Base-by-base conservation (phyloP, 2,888 invertebrate species). In the Hydraecia micacea region DNA sequence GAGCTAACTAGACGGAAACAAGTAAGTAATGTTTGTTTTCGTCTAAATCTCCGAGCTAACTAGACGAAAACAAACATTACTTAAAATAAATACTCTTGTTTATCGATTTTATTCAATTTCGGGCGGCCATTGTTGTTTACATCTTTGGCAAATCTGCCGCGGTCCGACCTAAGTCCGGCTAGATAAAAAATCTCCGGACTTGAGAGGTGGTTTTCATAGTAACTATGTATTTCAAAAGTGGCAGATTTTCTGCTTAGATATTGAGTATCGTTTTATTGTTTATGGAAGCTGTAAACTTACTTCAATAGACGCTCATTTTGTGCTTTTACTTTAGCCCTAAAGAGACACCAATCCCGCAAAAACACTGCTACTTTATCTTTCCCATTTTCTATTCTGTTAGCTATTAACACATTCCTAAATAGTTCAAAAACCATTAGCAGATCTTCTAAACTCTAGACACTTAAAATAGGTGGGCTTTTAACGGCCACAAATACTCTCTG, bases 141-240 rank as follows among this genome's bases (percentile, higher is more conserved):
- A n/a, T n/a, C n/a, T n/a, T n/a, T n/a, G n/a, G n/a, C n/a, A n/a
- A n/a, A n/a, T n/a, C n/a, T n/a, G n/a, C n/a, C n/a, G n/a, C n/a
- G n/a, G n/a, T n/a, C n/a, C n/a, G n/a, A n/a, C n/a, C n/a, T n/a
- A n/a, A n/a, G n/a, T n/a, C n/a, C n/a, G n/a, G n/a, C n/a, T n/a
- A n/a, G 78, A 77, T 85, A 71, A 82, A 79, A 84, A 85, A 68
- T 80, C 75, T 86, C 52, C 11, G 28, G 7, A 32, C 11, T 70
- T 18, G 55, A 66, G 39, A 79, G 49, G 28, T 76, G 15, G 39
- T 68, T 55, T 39, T 62, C 21, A 67, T 73, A 49, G 28, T 62
- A 69, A 66, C 63, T 13, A 42, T 9, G 42, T 42, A 42, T 70
- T 75, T 71, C 60, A 75, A 76, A 39, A 66, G 65, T 69, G 39